Base-by-base conservation (phyloP, 2,888 invertebrate genomes). In the Eupithecia vulgata region DNA sequence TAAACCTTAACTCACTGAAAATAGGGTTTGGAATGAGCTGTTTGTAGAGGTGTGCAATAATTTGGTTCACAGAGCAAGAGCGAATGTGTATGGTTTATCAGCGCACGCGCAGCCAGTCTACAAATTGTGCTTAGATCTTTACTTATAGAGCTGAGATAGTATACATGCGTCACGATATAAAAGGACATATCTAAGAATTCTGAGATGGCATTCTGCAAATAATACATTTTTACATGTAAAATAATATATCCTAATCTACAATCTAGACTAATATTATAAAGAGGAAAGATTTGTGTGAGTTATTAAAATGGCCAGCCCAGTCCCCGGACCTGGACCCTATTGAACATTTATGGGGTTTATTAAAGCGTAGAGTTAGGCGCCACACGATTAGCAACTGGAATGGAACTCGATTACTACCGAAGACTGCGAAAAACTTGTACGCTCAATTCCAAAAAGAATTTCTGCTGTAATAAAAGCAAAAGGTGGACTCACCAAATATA, bases 51-150 rank as follows among this genome's bases (percentile, higher is more conserved):
- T 78, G 80, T 82, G 84, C 83, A 86, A 86, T 85, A 85, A 88
- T 89, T 82, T 85, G 81, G 86, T 83, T 84, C 83, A 89, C 86
- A 88, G 88, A 83, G 80, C 78, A 84, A 85, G 87, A 88, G 84
- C 85, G 84, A 87, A 57, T 57, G 57, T 88, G 88, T 91, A 90
- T 90, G 90, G 89, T 88, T 85, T 90, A 91, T 91, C 91, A 83
- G 80, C 74, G 84, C 82, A 81, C 81, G 84, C 79, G 87, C 86
- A 90, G 89, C 88, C 87, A 87, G 89, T 87, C 88, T 90, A 87
- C 91, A 91, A 91, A 91, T 90, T 91, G 89, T 88, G 87, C 84
- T 87, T 77, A 86, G 87, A 87, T 88, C 84, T 80, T 81, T 84
- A 83, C 80, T 81, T 84, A 82, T 84, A 74, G 74, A 68, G 35